phyloP scores from a whole-genome alignment of 2,797 vertebrate genomes.

The Kryptopterus vitreolus region DNA sequence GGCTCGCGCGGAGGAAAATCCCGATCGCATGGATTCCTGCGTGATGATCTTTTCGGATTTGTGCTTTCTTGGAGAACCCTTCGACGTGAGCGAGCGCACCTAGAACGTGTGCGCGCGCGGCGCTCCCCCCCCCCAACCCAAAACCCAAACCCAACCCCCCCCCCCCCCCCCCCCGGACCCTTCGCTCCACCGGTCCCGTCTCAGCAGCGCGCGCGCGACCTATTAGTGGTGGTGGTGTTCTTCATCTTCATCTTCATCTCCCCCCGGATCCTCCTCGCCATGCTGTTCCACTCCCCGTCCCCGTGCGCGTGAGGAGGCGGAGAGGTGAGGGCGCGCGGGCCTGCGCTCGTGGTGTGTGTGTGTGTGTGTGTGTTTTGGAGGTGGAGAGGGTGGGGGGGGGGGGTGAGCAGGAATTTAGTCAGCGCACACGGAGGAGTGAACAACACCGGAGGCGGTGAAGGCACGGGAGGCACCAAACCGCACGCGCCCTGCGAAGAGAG shows the following conservation, averaged over 20 bases:
- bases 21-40: not conserved
- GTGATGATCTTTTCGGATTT: not conserved
- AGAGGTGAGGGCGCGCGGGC: constrained; percentile 5
- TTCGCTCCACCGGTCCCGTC: not conserved
- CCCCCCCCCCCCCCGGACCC: not conserved
- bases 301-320: not conserved
- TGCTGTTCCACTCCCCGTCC: not conserved
- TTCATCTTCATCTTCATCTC: not conserved
- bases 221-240: no score
- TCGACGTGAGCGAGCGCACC: not conserved
- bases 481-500: not conserved
- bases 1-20: not conserved
- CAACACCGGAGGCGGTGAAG: not conserved
- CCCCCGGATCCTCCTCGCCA: not conserved
- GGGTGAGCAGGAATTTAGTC: constrained; percentile 12
- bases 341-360: constrained; percentile 1
- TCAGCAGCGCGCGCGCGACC: not conserved
- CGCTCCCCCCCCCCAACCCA: not conserved
- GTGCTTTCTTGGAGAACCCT: not conserved
- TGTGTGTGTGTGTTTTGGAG: constrained; percentile 9
- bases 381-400: no score
- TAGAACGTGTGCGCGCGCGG: not conserved
- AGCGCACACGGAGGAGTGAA: constrained; percentile 14
- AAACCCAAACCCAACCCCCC: no score
- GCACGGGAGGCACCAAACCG: not conserved